These are phyloP conservation scores for Thaumatotibia leucotreta DNA, from an alignment of 1,140 invertebrate genomes.

Conservation along the genomic window DNA sequence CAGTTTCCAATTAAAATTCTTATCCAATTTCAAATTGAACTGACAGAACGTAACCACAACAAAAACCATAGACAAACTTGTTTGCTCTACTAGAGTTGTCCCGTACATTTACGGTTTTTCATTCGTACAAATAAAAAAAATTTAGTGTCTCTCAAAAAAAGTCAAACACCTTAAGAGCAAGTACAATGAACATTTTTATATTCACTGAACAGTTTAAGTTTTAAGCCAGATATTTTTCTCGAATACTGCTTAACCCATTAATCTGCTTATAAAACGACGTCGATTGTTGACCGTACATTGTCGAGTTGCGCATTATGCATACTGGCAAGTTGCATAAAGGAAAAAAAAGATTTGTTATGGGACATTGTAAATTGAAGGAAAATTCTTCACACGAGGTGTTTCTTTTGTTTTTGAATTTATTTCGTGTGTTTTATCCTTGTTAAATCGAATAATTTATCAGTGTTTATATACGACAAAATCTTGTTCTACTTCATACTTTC, in stretches of 20 bases:
- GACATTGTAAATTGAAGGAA: background rate
- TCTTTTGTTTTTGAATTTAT: conserved; percentile 43
- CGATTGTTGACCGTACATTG: too few species aligned
- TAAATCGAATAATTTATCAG: background rate
- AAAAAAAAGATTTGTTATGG: conserved; percentile 22
- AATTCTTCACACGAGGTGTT: conserved; percentile 47
- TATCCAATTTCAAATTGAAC: conserved; percentile 13
- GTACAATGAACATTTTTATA: too few species aligned
- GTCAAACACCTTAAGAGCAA: too few species aligned
- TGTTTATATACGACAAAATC: background rate
- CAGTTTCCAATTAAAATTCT: too few species aligned
- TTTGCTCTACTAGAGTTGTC: background rate
- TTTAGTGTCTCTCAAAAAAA: too few species aligned
- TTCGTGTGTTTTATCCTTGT: conserved; percentile 21
- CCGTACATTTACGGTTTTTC: background rate
- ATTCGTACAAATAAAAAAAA: conserved; percentile 2
- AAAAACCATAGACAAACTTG: conserved; percentile 15
- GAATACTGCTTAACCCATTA: too few species aligned
- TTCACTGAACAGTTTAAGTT: too few species aligned
- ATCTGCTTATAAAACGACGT: too few species aligned
- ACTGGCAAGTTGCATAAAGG: background rate
- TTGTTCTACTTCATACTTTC: background rate
- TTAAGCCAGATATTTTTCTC: too few species aligned
- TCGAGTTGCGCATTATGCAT: too few species aligned
- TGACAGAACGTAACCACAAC: conserved; percentile 7